Base-by-base conservation (phyloP, 2,888 invertebrate species). In the Dasysyrphus albostriatus region DNA sequence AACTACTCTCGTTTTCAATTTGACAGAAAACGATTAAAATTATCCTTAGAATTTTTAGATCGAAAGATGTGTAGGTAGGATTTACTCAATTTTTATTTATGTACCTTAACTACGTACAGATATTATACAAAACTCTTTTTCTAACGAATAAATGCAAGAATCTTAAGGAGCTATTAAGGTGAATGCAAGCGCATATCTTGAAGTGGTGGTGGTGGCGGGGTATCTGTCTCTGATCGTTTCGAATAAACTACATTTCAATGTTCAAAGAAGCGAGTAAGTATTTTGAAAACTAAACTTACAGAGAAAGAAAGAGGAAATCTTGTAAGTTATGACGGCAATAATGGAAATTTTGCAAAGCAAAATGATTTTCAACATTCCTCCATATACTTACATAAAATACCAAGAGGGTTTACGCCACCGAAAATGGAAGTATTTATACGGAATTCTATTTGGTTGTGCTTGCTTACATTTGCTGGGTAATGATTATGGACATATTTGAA, bases 291-390 rank as follows among this genome's bases (percentile, higher is more conserved):
- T 42, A 34, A 65, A 47, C 59, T 56, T 44, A 73, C 56, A 61
- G 58, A 63, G 39, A 72, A 58, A n/a, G n/a, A n/a, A 73, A 78
- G 47, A 85, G 75, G 83, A 75, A 87, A 79, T 87, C 83, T 87
- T 79, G 67, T 83, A 83, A 87, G 78, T 87, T 87, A 87, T 87
- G 87, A 87, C 24, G 78, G 82, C 75, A 87, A 87, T 87, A 87
- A 87, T 83, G 78, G 83, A 67, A 87, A 83, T 87, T 83, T 72
- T 75, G n/a, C 47, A 34, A 58, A 72, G 78, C 78, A 75, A 87
- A 67, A 83, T 82, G 75, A 78, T 83, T 56, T 72, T 83, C 72
- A 72, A 79, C 70, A 54, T 63, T 83, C 59, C 34, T 14, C 10
- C 12, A 32, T 73, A 32, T 19, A 34, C 70, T n/a, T n/a, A n/a